Base-by-base conservation (phyloP, 2,797 vertebrate genomes). In the Artibeus lituratus region DNA sequence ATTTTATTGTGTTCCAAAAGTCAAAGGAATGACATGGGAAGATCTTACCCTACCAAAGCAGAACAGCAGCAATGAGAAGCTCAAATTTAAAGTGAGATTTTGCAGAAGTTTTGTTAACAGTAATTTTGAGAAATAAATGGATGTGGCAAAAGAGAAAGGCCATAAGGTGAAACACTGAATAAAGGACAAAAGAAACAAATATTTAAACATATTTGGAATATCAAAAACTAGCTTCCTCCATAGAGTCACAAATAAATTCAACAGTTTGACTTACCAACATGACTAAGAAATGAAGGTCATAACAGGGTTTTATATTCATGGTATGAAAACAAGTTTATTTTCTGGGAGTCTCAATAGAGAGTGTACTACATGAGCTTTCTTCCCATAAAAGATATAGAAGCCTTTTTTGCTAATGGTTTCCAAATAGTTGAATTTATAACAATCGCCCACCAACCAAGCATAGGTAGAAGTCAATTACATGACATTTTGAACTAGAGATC, bases 111-210 rank as follows among this genome's bases (percentile, higher is more conserved):
- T 90, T 21, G 2, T 83, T 44, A 94, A 42, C 3, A 82, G 19
- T 90, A 53, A 83, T 70, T 35, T 67, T 53, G 35, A 73, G 78
- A 96, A 93, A 72, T 92, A 87, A 92, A 87, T 5, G 6, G 44
- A 42, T 3, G 2, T n/a, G 8, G 26, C 14, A 72, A 87, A 95
- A 83, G 49, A 29, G 77, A 87, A 51, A 80, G 55, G 57, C 15
- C 67, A 19, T 8, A 39, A 70, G 7, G 51, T 24, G 32, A 62
- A 51, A 76, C 15, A 70, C 1, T 55, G 24, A 47, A 80, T 77
- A 87, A 62, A 88, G 3, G 80, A 81, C 2, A 65, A 80, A 95
- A 85, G 16, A 32, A 35, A 83, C 9, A 86, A 85, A 86, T 49
- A 87, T 51, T 82, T 89, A 80, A 83, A 80, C 3, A 59, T 35